phyloP scores from a whole-genome alignment of 35 echinoderm and acorn worm species.

The Chiridota heheva region DNA sequence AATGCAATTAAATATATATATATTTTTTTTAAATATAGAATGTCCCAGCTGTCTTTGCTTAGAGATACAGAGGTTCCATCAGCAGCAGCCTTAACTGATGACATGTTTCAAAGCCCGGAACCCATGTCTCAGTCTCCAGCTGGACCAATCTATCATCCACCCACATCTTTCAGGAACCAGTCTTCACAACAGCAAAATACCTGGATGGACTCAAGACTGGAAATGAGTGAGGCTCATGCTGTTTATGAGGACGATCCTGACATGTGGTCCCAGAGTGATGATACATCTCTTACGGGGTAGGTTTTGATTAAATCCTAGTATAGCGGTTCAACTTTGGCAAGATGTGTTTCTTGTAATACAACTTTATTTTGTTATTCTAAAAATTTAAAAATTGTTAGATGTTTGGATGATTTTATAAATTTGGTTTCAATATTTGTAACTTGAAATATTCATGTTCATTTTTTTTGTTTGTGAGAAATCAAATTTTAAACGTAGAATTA shows the following conservation, averaged over 20 bases:
- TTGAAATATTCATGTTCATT: neutral
- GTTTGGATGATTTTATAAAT: neutral
- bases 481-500: too few species aligned
- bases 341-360: neutral
- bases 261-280: constrained; percentile 87
- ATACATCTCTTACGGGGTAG: constrained; percentile 73
- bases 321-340: neutral
- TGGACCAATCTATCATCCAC: neutral
- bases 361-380: neutral
- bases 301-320: neutral
- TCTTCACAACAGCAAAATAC: constrained; percentile 23
- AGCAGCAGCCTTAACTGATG: neutral
- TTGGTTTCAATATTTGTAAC: neutral
- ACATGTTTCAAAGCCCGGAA: constrained; percentile 1
- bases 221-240: constrained; percentile 36
- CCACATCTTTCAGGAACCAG: neutral
- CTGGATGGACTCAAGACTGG: constrained; percentile 62
- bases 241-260: constrained; percentile 71
- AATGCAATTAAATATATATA: too few species aligned
- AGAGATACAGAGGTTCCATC: neutral
- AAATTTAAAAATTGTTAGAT: neutral
- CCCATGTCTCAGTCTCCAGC: neutral
- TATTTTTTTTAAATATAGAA: too few species aligned
- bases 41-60: constrained; percentile 9
- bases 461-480: neutral